Percentiles rank a stretch among this genome's conserved stretches.
Conservation (phyloP, 2,888 invertebrate genomes). For the Sphecodes monilicornis region DNA sequence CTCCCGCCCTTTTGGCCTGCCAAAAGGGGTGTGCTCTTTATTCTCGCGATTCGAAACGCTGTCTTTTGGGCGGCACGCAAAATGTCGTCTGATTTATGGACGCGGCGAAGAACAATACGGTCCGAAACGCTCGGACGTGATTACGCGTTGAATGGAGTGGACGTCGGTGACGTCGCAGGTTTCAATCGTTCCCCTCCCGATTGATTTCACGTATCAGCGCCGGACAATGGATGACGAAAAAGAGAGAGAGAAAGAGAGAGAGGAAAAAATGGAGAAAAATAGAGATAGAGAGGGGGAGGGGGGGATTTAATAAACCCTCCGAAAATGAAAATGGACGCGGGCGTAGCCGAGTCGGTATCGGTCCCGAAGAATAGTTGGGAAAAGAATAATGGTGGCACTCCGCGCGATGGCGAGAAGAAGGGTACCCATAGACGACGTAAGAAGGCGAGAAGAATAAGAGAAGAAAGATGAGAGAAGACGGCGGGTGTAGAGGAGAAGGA, state of each 20-base stretch:
- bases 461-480: neutral
- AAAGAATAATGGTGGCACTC: constrained; percentile 50
- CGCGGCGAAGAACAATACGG: constrained; percentile 33
- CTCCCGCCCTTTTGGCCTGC: neutral
- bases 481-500: neutral
- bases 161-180: neutral
- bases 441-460: neutral
- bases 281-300: neutral
- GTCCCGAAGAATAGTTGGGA: constrained; percentile 44
- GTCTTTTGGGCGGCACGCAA: constrained; percentile 25
- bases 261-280: neutral
- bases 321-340: constrained; percentile 51
- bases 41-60: constrained; percentile 47
- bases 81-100: constrained; percentile 50
- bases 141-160: constrained; percentile 18
- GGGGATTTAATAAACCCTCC: constrained; percentile 51
- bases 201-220: constrained; percentile 27
- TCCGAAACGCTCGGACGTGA: constrained; percentile 15
- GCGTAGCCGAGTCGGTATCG: constrained; percentile 38
- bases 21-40: constrained; percentile 17
- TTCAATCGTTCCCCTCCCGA: constrained; percentile 10
- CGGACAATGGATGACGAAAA: neutral
- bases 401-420: constrained; percentile 41
- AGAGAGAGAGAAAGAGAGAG: neutral
- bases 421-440: neutral